Evolutionary conservation across 2,113 vertebrate species (phyloP).

Genomic region (Scomber japonicus): DNA sequence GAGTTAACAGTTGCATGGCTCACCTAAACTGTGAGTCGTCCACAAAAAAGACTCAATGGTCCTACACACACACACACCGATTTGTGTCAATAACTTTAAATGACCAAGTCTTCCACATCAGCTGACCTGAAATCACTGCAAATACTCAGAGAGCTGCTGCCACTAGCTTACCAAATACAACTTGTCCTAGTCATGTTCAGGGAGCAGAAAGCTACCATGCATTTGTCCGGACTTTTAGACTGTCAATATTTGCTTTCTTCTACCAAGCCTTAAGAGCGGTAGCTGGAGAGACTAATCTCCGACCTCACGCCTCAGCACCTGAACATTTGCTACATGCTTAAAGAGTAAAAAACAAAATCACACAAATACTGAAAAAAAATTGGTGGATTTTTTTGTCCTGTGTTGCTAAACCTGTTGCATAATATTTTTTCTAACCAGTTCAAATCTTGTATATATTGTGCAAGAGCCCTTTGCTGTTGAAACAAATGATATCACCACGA

Average conservation of each 20-base stretch:
- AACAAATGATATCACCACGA: constrained; percentile 44
- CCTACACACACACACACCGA: background rate
- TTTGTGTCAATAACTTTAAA: constrained; percentile 25
- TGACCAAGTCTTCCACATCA: background rate
- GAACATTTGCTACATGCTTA: constrained; percentile 18
- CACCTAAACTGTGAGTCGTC: constrained; percentile 37
- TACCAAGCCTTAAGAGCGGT: background rate
- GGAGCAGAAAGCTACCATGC: constrained; percentile 12
- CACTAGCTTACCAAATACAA: constrained; percentile 5
- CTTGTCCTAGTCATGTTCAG: background rate
- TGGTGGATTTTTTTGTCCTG: background rate
- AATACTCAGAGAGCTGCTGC: constrained; percentile 23
- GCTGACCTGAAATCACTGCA: constrained; percentile 20
- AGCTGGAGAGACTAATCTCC: constrained; percentile 45
- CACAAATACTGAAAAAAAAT: background rate
- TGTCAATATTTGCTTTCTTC: constrained; percentile 74
- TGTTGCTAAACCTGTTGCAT: background rate
- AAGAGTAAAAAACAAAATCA: background rate
- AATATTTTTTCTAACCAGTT: background rate
- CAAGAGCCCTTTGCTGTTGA: constrained; percentile 5
- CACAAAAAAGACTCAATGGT: background rate
- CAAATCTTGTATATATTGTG: constrained; percentile 26
- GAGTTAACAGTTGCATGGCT: background rate
- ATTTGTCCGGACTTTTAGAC: constrained; percentile 65
- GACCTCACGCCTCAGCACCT: constrained; percentile 40